A percentile compares a stretch with the other conserved stretches of the same genome.
Evolutionary conservation across 1,140 invertebrate genomes (phyloP).

Genomic region (Anadara kagoshimensis): DNA sequence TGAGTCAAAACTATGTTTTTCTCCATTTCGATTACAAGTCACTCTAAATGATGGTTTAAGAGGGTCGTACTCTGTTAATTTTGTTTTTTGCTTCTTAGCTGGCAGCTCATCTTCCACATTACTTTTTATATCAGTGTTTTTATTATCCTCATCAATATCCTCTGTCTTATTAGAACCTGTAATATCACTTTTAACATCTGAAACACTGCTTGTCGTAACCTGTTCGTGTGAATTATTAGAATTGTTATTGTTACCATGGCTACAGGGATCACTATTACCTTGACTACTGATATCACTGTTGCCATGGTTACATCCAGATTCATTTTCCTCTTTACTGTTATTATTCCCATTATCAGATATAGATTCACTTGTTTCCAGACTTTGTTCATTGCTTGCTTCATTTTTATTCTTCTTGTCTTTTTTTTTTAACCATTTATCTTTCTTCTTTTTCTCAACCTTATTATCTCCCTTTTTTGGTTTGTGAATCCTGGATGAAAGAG

Average conservation of each 20-base stretch:
- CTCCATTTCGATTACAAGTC: conserved; percentile 77
- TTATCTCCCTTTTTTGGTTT: conserved; percentile 23
- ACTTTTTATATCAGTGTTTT: neutral
- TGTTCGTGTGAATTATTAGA: neutral
- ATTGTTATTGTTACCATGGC: neutral
- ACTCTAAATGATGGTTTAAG: conserved; percentile 76
- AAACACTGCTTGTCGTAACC: neutral
- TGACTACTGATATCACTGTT: neutral
- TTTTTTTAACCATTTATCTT: conserved; percentile 29
- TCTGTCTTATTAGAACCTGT: neutral
- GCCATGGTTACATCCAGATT: neutral
- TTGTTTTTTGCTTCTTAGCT: conserved; percentile 43
- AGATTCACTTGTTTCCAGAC: neutral
- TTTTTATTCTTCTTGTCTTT: conserved; percentile 57
- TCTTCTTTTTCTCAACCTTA: conserved; percentile 25
- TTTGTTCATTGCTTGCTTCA: conserved; percentile 8
- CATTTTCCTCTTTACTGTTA: conserved; percentile 12
- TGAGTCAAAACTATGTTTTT: conserved; percentile 77
- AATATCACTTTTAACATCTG: too few species aligned
- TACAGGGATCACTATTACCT: neutral
- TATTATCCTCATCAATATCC: neutral
- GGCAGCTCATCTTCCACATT: conserved; percentile 5
- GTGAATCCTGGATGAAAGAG: conserved; percentile 29
- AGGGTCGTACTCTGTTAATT: conserved; percentile 49
- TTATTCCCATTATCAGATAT: conserved; percentile 1